Conservation (phyloP, 2,888 invertebrate species). For the Sacculina carcini region DNA sequence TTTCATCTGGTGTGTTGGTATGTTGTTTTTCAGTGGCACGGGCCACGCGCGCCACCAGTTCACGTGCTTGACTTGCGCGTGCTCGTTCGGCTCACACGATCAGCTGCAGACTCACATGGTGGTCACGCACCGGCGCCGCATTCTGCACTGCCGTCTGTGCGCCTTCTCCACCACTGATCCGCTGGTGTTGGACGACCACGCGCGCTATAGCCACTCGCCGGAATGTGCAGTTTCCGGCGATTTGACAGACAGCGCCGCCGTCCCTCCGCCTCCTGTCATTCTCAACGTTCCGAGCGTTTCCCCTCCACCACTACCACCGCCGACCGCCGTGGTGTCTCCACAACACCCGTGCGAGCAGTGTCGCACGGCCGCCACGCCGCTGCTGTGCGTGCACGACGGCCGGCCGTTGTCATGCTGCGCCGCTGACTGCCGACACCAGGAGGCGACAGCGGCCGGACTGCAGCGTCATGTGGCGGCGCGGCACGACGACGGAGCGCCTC, state of each 20-base stretch:
- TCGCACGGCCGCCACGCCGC: neutral
- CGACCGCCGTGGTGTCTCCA: neutral
- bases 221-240: neutral
- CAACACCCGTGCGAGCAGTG: neutral
- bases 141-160: constrained; percentile 18
- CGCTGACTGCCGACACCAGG: neutral
- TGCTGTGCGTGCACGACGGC: neutral
- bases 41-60: constrained; percentile 11
- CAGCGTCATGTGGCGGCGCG: neutral
- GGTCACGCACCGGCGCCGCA: constrained; percentile 17
- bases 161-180: constrained; percentile 17
- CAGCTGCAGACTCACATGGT: constrained; percentile 17
- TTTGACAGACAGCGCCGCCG: neutral
- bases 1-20: neutral
- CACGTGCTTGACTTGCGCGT: constrained; percentile 17
- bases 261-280: constrained; percentile 1
- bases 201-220: neutral
- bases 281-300: neutral
- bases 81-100: constrained; percentile 16
- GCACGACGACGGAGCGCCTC: constrained; percentile 7
- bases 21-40: neutral
- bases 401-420: neutral
- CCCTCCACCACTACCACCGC: neutral
- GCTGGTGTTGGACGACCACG: constrained; percentile 1
- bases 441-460: neutral